Evolutionary conservation across 2,888 invertebrate genomes (phyloP), one percentile per base, ranked within the genome.

Genomic region (Hypomecis atomaria): DNA sequence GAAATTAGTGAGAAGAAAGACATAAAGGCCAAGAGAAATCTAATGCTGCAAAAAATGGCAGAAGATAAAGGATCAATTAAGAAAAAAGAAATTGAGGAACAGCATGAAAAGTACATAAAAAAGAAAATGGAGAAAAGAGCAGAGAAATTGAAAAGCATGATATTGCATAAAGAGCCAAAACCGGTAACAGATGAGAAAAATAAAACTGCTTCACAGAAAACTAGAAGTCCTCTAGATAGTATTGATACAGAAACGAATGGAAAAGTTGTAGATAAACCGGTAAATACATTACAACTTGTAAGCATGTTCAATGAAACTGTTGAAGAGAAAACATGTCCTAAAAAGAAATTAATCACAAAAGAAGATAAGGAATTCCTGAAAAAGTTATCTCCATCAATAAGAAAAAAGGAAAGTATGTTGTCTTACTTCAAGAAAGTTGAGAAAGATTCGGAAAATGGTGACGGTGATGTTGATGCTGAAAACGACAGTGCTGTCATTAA

Each of bases 21-120:
- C 58, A 66, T 78, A 0, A 91, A 88, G 62, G 87, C 83, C 0
- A 94, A 93, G 76, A 91, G 95, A 72, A 93, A 93, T 69, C 77
- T 93, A 40, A 71, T 93, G 45, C 83, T 96, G 55, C 91, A 94
- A 78, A 93, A 93, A 67, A 94, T 95, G 94, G 94, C 95, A 8
- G 94, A 95, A 70, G 90, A 90, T 33, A 96, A 95, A 78, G 95
- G 95, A 1, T 89, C 90, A 53, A 65, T 89, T 0, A 94, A 93
- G 56, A 95, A 95, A 71, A 89, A 94, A 64, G 94, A 95, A 82
- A 72, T 92, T 1, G 93, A 94, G 38, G 92, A 94, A 63, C 92
- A 93, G 49, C 92, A 94, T 59, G 94, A 94, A 53, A 91, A 92
- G 56, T 90, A 85, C 71, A 94, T 96, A 11, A 93, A 94, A 63